These are phyloP conservation scores for Tromatobia lineatoria DNA, from an alignment of 2,888 invertebrate species.

Conservation along the genomic window DNA sequence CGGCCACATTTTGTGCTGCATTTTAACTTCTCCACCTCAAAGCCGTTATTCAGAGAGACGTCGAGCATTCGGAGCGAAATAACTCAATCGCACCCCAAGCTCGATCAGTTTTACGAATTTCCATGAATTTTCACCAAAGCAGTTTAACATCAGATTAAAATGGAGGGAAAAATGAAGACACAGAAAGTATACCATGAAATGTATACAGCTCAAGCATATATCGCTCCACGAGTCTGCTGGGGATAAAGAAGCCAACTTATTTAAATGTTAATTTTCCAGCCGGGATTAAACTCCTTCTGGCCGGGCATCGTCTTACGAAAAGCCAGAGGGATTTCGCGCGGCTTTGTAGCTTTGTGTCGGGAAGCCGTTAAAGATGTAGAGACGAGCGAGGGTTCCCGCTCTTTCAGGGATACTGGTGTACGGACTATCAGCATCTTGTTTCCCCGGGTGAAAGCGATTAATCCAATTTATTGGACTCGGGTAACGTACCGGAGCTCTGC, in stretches of 20 bases:
- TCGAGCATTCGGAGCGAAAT: neutral
- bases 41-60: conserved; percentile 11
- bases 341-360: conserved; percentile 49
- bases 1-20: conserved; percentile 37
- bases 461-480: conserved; percentile 40
- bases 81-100: conserved; percentile 17
- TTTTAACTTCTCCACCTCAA: conserved; percentile 22
- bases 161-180: neutral
- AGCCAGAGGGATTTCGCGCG: conserved; percentile 21
- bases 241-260: conserved; percentile 38
- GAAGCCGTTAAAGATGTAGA: conserved; percentile 27
- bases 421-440: conserved; percentile 28
- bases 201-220: conserved; percentile 2
- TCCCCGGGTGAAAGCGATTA: conserved; percentile 27
- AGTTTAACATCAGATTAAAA: conserved; percentile 38
- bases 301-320: conserved; percentile 20
- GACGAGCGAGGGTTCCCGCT: neutral
- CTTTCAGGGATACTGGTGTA: conserved; percentile 12
- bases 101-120: conserved; percentile 28
- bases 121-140: neutral
- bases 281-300: conserved; percentile 48
- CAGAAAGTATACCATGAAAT: neutral
- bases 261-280: conserved; percentile 64
- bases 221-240: neutral
- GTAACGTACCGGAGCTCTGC: neutral